phyloP scores from a whole-genome alignment of 2,797 vertebrate species.

The Champsocephalus esox region DNA sequence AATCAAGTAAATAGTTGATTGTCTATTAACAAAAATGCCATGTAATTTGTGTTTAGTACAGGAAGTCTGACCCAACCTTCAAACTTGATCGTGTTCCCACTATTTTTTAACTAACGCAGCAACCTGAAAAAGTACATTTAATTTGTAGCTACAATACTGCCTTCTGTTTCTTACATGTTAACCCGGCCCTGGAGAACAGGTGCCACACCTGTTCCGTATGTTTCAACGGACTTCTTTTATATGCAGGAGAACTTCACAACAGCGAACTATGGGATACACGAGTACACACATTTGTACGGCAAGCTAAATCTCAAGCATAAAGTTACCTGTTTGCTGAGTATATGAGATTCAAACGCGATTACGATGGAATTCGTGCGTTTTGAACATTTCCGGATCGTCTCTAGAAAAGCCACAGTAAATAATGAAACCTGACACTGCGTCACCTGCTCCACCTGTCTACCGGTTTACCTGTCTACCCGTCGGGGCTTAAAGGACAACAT shows the following conservation, averaged over 20 bases:
- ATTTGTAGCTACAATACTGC: not conserved
- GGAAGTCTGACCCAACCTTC: too few species aligned
- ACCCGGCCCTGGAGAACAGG: conserved; percentile 11
- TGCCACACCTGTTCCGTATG: conserved; percentile 44
- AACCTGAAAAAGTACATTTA: not conserved
- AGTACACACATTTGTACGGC: not conserved
- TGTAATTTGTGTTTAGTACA: too few species aligned
- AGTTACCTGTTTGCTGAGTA: not conserved
- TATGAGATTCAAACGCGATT: not conserved
- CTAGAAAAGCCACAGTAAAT: not conserved
- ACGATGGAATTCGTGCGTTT: not conserved
- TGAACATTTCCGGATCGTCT: conserved; percentile 18
- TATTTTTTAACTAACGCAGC: not conserved
- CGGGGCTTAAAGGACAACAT: not conserved
- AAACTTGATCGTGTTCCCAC: not conserved
- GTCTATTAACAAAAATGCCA: too few species aligned
- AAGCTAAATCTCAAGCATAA: conserved; percentile 42
- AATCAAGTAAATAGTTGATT: too few species aligned
- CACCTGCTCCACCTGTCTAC: conserved; percentile 52
- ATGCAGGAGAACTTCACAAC: not conserved
- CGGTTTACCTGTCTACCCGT: not conserved
- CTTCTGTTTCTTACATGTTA: not conserved
- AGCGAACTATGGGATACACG: not conserved
- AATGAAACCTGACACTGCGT: conserved; percentile 69
- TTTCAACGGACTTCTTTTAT: not conserved